Evolutionary conservation across 2,888 invertebrate species (phyloP).

Genomic region (Ormyrus rosae): DNA sequence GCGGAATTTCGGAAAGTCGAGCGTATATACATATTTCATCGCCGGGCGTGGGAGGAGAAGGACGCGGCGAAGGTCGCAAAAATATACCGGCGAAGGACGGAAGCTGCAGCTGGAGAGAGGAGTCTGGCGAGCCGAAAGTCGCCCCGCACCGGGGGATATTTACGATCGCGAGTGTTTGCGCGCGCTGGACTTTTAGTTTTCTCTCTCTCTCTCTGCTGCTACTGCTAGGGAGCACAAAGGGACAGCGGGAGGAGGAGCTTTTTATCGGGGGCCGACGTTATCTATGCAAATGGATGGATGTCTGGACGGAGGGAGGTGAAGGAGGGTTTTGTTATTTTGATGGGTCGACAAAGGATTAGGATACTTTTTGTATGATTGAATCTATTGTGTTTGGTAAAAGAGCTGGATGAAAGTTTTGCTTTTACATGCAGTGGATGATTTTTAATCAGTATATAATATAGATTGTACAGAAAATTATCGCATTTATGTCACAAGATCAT

Average conservation of each 20-base stretch:
- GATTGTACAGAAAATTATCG: too few relatives aligned
- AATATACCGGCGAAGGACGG: constrained; percentile 4
- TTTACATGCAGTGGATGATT: too few relatives aligned
- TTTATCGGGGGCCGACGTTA: constrained; percentile 5
- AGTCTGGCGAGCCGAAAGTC: constrained; percentile 21
- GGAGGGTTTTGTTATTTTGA: constrained; percentile 21
- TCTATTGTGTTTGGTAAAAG: background rate
- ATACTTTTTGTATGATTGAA: background rate
- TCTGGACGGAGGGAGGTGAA: too few relatives aligned
- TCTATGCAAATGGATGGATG: constrained; percentile 20
- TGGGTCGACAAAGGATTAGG: constrained; percentile 13
- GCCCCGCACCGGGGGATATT: constrained; percentile 4
- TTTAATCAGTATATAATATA: too few relatives aligned
- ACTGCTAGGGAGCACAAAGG: too few relatives aligned
- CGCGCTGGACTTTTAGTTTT: background rate
- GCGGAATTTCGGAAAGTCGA: background rate
- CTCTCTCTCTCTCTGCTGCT: background rate
- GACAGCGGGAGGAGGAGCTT: too few relatives aligned
- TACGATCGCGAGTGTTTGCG: constrained; percentile 20
- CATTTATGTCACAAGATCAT: too few relatives aligned
- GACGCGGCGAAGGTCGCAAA: constrained; percentile 27
- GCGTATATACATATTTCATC: background rate
- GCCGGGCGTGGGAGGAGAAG: background rate
- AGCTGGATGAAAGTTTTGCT: background rate
- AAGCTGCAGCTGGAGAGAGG: background rate